Base-by-base conservation (phyloP, 2,888 invertebrate species). In the Hemaris fuciformis region DNA sequence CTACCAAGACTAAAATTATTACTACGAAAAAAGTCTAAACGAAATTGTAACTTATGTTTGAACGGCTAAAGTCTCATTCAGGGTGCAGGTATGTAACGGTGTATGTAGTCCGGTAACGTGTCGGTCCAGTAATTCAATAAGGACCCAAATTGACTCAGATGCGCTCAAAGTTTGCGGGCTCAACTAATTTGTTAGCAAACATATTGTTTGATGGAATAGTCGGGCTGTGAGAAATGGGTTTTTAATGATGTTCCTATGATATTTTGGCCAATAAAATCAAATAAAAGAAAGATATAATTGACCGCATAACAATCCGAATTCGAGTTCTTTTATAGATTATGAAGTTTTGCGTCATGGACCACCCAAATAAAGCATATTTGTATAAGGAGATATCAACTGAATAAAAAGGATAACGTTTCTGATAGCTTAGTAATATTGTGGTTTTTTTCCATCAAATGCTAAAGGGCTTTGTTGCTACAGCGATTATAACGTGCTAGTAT, bases 111-210 rank as follows among this genome's bases (percentile, higher is more conserved):
- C 75, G 76, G 85, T 85, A 88, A 90, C 83, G 88, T 89, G 89
- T 85, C 80, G 83, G 88, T 76, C 77, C 62, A 82, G 87, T 90
- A 89, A 91, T 89, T 90, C 86, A 90, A 90, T 91, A 89, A 91
- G 87, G 88, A 82, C 86, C 88, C 81, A 89, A 90, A 89, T 90
- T 89, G 88, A 88, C 85, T 89, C 83, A 81, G 87, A 91, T 89
- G 88, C 82, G 85, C 77, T 79, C 75, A 72, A 82, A 85, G 88
- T 88, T 85, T 88, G 87, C 78, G 87, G 85, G 70, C 23, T 61
- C 72, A 74, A 78, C 84, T 87, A 89, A 89, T 89, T 90, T 88
- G 88, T 85, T 87, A 72, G 85, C 83, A 87, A 89, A 90, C 87
- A 87, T 86, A 86, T 86, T 87, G 85, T 85, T 85, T 83, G 86